Conservation (phyloP, 2,113 vertebrate genomes). For the Phalacrocorax brasilianus region DNA sequence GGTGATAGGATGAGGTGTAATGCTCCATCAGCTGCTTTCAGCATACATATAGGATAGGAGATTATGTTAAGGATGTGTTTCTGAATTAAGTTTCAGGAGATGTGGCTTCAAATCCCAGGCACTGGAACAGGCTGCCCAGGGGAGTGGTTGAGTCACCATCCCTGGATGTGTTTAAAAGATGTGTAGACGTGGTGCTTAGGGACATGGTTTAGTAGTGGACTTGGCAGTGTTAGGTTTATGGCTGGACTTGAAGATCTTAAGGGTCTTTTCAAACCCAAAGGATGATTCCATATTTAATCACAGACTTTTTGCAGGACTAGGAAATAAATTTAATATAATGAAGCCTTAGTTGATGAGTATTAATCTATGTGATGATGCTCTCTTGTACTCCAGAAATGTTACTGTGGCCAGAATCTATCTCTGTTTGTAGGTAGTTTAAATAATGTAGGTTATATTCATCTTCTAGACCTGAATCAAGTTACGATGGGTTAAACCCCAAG, state of each 20-base stretch:
- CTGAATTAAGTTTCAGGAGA: background rate
- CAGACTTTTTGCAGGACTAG: background rate
- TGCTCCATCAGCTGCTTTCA: background rate
- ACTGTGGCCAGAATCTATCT: background rate
- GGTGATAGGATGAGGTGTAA: background rate
- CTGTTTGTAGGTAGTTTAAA: background rate
- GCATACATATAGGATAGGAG: background rate
- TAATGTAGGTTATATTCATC: background rate
- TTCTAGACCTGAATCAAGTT: background rate
- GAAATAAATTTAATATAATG: background rate
- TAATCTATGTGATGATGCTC: background rate
- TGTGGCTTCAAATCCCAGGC: background rate
- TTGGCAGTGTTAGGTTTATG: background rate
- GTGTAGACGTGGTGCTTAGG: accelerated
- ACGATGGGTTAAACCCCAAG: background rate
- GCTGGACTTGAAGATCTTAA: background rate
- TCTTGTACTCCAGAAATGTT: background rate
- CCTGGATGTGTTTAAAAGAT: background rate
- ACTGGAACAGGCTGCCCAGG: background rate
- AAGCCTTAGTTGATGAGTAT: background rate
- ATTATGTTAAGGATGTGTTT: background rate
- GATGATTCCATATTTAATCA: background rate
- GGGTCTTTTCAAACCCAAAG: background rate
- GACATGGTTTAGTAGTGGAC: background rate
- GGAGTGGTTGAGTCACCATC: background rate